Conservation (phyloP, 2,888 invertebrate genomes). For the Thera britannica region DNA sequence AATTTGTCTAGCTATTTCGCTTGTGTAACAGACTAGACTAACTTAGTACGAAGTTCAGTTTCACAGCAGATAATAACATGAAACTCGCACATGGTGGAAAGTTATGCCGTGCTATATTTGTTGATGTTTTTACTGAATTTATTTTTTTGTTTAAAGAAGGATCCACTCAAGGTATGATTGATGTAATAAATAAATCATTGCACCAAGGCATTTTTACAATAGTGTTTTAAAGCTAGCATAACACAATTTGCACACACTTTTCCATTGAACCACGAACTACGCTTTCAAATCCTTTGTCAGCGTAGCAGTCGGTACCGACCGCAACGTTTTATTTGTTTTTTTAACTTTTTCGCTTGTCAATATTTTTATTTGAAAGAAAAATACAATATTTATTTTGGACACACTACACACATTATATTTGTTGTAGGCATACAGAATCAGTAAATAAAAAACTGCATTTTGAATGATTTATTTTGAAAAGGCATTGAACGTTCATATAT, state of each 20-base stretch:
- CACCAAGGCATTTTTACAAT: not conserved
- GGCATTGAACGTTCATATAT: too few species aligned
- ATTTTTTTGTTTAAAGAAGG: constrained; percentile 11
- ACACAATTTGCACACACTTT: not conserved
- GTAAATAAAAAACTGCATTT: too few species aligned
- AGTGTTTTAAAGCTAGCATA: not conserved
- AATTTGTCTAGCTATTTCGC: not conserved
- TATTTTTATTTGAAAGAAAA: too few species aligned
- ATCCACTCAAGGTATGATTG: constrained; percentile 13
- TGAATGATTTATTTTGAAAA: too few species aligned
- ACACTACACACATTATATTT: too few species aligned
- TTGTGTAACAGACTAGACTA: too few species aligned
- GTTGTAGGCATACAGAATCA: too few species aligned
- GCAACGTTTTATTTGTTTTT: not conserved
- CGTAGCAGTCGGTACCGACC: not conserved
- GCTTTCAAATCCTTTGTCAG: not conserved
- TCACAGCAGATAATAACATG: too few species aligned
- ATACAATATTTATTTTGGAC: too few species aligned
- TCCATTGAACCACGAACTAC: not conserved
- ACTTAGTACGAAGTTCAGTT: too few species aligned
- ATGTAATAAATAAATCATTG: constrained; percentile 10
- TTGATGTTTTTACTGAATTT: not conserved
- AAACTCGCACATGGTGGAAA: too few species aligned
- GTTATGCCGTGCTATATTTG: not conserved
- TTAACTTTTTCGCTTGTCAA: too few species aligned